Base-by-base conservation (phyloP, 2,797 vertebrate genomes). In the Tympanoctomys barrerae region DNA sequence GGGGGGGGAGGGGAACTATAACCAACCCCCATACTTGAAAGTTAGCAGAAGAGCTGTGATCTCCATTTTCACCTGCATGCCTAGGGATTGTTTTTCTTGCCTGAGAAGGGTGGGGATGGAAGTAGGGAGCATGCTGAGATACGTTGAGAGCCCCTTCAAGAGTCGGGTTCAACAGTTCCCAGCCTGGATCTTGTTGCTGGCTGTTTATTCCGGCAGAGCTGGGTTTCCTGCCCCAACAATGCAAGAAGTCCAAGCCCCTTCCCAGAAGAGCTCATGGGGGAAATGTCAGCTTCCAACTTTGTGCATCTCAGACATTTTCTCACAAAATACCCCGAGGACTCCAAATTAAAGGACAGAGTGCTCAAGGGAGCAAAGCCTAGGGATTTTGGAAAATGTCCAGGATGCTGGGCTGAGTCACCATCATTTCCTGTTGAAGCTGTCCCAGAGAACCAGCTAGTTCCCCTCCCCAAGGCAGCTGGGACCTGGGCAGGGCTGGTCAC, bases 391-490 rank as follows among this genome's bases (percentile, higher is more conserved):
- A 84, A 91, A 42, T 2, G 18, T 52, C n/a, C 73, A 64, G 75
- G 59, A 82, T 1, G 2, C 14, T 70, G 36, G 36, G 7, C 49
- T 22, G 46, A 91, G 49, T 93, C 91, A 93, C 5, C 4, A 1
- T 83, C 87, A 57, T 78, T 95, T 94, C 87, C 90, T 96, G 90
- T 89, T 88, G 7, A 75, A 78, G 33, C 79, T 85, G 33, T 21
- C 18, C 52, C 5, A 24, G n/a, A 42, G 52, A 87, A n/a, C 26
- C 75, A 52, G 49, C 46, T 68, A 46, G 80, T 18, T 3, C 94
- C 80, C 8, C 90, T 85, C 86, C 91, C 49, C 42, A 49, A 0
- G 26, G 21, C 95, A 95, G 95, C 94, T 33, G 62, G 71, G 66
- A 42, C 12, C 71, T 75, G 91, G 90, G 89, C 49, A 52, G 77